Evolutionary conservation across 2,888 invertebrate genomes (phyloP), one percentile per base, ranked within the genome.

Genomic region (Mesorhabditis belari): DNA sequence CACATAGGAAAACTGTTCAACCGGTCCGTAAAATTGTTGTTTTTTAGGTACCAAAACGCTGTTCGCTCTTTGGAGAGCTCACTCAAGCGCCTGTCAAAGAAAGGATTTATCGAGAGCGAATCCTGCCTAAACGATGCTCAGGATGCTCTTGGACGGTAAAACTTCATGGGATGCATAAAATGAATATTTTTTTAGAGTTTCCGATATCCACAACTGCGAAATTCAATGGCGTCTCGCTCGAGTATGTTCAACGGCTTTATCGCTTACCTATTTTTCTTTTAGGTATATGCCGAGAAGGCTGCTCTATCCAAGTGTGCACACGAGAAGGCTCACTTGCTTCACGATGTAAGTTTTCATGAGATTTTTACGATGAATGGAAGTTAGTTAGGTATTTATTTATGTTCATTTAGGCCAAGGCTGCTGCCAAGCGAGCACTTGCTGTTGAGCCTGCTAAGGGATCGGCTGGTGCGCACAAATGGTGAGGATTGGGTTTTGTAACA

Each of bases 401-500:
- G n/a, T n/a, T n/a, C 19, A n/a, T 56, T 3, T 23, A 66, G 65
- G 75, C 75, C 23, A 64, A 72, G 58, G 66, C 62, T 6, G 61
- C 66, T 55, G 71, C 67, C 50, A 69, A 75, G 62, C 66, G 66
- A 55, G 75, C 75, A 21, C 60, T 75, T 9, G 67, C 71, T 24
- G 58, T 71, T 6, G 76, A 75, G 56, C 65, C 66, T 27, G 59
- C 68, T 21, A 60, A 60, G 28, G 73, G 73, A 54, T 55, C 52
- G n/a, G 74, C 75, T 23, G 76, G 76, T 53, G 73, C 71, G 4
- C 74, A 76, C 67, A 75, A 75, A 57, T 75, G 75, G 75, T 74
- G 26, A 6, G 58, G 52, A 3, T 21, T 35, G 12, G 44, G 44
- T n/a, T 35, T n/a, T 9, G 44, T n/a, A n/a, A n/a, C 44, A 35